Evolutionary conservation across 2,113 vertebrate species (phyloP), one percentile per base, ranked within the genome.

Genomic region (Cichladusa arquata): DNA sequence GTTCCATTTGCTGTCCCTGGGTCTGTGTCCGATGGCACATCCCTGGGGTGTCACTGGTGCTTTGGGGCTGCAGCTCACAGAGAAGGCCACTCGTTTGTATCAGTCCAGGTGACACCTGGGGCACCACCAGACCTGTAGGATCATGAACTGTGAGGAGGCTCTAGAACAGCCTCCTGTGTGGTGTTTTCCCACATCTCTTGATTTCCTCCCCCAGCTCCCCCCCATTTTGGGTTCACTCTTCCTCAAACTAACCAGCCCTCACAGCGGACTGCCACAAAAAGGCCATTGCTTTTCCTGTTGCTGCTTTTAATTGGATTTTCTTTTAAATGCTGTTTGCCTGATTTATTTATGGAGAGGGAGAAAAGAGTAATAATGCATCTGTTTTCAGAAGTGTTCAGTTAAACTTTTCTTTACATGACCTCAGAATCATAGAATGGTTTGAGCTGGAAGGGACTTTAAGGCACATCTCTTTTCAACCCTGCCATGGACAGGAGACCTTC

Each of bases 21-120:
- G 9, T 24, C 26, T 29, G 38, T 64, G 48, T 31, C 33, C 5
- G 0, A 0, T 42, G 78, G 40, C 28, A 28, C 23, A 8, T 53
- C 53, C 24, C 9, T 28, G 2, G 20, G 44, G 33, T 1, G 1
- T 40, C 53, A 29, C 31, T 0, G 0, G 16, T 2, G 7, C 1
- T 2, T 10, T 1, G 2, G 34, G 44, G 45, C 54, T 62, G 78
- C 58, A 36, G n/a, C 44, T 73, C 14, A 6, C 1, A 13, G 65
- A 19, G 50, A 20, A 70, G 10, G 4, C 9, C 1, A 3, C 28
- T 31, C 1, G 6, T 23, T 36, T 62, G 0, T 71, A 2, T 73
- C 1, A 3, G 18, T 57, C 19, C 23, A 18, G 61, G 42, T 79
- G 87, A 57, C 36, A 70, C 14, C 31, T 61, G 56, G 31, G 34